A percentile compares a stretch with the other conserved stretches of the same genome.
phyloP scores from a whole-genome alignment of 2,797 vertebrate species.

The Enteromius thamalakanensis region DNA sequence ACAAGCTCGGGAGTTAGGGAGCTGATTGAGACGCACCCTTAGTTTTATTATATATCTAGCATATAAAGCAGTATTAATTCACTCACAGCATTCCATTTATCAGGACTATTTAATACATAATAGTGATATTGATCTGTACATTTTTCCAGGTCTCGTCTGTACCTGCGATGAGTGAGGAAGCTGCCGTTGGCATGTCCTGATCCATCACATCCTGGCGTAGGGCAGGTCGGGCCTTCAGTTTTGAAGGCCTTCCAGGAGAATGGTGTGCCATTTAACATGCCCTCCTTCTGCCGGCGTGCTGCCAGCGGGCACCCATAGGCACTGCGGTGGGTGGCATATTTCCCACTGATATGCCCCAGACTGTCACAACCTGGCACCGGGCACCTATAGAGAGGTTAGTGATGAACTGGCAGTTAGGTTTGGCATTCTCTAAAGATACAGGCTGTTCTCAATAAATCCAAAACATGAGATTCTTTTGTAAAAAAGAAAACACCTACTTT shows the following conservation, averaged over 20 bases:
- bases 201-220: conserved; percentile 93
- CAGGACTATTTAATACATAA: neutral
- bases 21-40: too few species aligned
- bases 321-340: conserved; percentile 97
- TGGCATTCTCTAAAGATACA: neutral
- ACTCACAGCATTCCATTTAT: neutral
- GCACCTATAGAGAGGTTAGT: conserved; percentile 78
- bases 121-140: neutral
- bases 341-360: conserved; percentile 97
- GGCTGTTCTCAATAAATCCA: neutral
- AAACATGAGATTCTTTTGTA: neutral
- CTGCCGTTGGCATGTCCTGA: conserved; percentile 96
- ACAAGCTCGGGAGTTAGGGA: too few species aligned
- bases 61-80: neutral
- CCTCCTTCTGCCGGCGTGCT: conserved; percentile 94
- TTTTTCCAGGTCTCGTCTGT: conserved; percentile 35
- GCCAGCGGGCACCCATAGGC: conserved; percentile 95
- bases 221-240: conserved; percentile 92
- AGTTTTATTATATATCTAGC: neutral
- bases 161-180: conserved; percentile 98
- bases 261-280: conserved; percentile 89
- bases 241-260: conserved; percentile 98
- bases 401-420: conserved; percentile 21
- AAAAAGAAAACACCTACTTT: conserved; percentile 76
- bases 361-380: conserved; percentile 97